A percentile compares a stretch with the other conserved stretches of the same genome.
phyloP scores from a whole-genome alignment of 2,797 vertebrate genomes.

The Chelmon rostratus region DNA sequence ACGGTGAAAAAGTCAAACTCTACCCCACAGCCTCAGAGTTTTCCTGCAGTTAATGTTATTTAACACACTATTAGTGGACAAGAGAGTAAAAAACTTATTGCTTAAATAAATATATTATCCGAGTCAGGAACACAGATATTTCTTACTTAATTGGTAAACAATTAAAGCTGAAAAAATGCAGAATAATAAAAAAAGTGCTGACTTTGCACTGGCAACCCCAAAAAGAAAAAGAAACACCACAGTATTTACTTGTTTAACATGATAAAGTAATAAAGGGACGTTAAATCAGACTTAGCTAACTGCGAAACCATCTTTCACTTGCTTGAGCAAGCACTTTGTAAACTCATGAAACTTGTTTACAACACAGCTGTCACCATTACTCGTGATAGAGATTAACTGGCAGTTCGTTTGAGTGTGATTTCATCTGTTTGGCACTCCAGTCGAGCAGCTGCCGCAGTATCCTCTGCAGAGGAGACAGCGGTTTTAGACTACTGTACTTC shows the following conservation, averaged over 20 bases:
- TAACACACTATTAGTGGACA: not conserved
- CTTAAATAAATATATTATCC: too few species aligned
- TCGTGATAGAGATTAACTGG: constrained; percentile 15
- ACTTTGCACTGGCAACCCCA: constrained; percentile 8
- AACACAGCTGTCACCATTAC: constrained; percentile 24
- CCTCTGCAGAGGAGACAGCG: not conserved
- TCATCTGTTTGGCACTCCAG: constrained; percentile 9
- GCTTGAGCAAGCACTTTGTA: constrained; percentile 14
- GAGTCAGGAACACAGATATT: too few species aligned
- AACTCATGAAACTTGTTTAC: constrained; percentile 45
- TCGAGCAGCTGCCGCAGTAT: constrained; percentile 16
- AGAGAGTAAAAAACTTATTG: too few species aligned
- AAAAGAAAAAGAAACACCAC: not conserved
- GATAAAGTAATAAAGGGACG: constrained; percentile 23
- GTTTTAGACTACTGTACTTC: not conserved
- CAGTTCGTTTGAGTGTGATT: constrained; percentile 19
- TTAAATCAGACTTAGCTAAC: constrained; percentile 28
- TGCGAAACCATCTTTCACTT: constrained; percentile 10
- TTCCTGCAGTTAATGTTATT: not conserved
- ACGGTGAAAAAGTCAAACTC: not conserved
- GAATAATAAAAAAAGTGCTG: constrained; percentile 7
- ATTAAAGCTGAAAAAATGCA: not conserved
- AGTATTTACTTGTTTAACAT: constrained; percentile 23
- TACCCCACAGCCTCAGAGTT: not conserved
- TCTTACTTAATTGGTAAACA: too few species aligned